A percentile compares a stretch with the other conserved stretches of the same genome.
Conservation (phyloP, 2,113 vertebrate genomes). For the Todiramphus saurophagus region DNA sequence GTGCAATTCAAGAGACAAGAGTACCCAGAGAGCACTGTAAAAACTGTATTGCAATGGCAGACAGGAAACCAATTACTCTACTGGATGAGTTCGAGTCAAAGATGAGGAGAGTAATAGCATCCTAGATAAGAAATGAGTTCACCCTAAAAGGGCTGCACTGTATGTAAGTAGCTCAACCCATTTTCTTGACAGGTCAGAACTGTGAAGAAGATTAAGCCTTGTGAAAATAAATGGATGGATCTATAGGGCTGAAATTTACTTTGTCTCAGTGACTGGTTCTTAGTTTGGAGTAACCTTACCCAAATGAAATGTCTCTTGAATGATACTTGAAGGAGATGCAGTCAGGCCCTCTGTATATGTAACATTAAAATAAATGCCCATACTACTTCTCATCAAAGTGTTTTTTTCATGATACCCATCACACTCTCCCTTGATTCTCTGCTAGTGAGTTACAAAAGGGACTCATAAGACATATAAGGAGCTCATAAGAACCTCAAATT, state of each 20-base stretch:
- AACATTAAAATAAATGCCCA: not conserved
- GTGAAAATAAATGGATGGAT: not conserved
- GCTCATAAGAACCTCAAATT: not conserved
- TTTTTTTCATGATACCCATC: not conserved
- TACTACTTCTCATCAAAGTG: not conserved
- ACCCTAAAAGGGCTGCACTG: not conserved
- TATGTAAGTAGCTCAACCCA: fast-evolving
- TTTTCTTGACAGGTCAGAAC: not conserved
- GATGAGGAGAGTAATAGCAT: conserved; percentile 35
- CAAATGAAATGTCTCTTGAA: not conserved
- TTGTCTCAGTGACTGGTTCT: not conserved
- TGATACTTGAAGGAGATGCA: not conserved
- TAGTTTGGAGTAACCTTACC: not conserved
- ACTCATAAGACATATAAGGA: not conserved
- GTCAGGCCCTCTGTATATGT: not conserved
- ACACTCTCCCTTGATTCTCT: not conserved
- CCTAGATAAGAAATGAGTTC: conserved; percentile 42
- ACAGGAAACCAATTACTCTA: conserved; percentile 67
- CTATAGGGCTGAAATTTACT: not conserved
- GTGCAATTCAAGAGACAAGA: conserved; percentile 72
- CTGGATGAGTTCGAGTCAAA: conserved; percentile 58
- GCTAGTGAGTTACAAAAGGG: not conserved
- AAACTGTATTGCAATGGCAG: conserved; percentile 70
- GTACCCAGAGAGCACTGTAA: conserved; percentile 74
- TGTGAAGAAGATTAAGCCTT: not conserved